Percentiles rank a stretch among this genome's conserved stretches.
Evolutionary conservation across 2,113 vertebrate genomes (phyloP).

Genomic region (Malaclemys terrapin): DNA sequence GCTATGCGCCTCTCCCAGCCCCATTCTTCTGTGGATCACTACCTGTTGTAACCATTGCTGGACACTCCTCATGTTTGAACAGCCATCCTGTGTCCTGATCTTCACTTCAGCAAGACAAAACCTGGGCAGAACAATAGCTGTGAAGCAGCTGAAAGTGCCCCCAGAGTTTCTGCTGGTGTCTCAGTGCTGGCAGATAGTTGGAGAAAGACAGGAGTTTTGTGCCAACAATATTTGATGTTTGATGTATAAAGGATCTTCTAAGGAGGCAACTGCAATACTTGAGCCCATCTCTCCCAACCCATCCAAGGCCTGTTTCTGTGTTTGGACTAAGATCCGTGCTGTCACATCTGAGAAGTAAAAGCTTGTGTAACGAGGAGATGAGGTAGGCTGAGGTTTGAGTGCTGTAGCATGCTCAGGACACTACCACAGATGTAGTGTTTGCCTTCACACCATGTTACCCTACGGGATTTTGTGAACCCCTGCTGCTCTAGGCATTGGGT

Average conservation of each 20-base stretch:
- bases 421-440: background rate
- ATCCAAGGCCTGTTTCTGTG: background rate
- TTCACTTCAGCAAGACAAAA: background rate
- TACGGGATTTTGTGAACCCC: background rate
- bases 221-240: conserved; percentile 9
- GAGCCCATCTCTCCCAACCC: background rate
- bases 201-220: background rate
- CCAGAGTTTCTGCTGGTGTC: rapidly evolving
- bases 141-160: background rate
- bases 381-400: rapidly evolving
- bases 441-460: background rate
- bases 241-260: conserved; percentile 40
- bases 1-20: background rate
- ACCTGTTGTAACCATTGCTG: background rate
- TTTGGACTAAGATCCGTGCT: background rate
- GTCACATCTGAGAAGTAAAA: background rate
- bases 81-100: rapidly evolving
- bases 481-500: background rate
- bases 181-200: background rate
- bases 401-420: background rate
- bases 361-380: rapidly evolving
- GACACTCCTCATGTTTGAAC: background rate
- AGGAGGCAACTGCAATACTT: conserved; percentile 44
- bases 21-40: background rate
- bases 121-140: background rate